Conservation (phyloP, 2,113 vertebrate genomes). For the Tachysurus fulvidraco region DNA sequence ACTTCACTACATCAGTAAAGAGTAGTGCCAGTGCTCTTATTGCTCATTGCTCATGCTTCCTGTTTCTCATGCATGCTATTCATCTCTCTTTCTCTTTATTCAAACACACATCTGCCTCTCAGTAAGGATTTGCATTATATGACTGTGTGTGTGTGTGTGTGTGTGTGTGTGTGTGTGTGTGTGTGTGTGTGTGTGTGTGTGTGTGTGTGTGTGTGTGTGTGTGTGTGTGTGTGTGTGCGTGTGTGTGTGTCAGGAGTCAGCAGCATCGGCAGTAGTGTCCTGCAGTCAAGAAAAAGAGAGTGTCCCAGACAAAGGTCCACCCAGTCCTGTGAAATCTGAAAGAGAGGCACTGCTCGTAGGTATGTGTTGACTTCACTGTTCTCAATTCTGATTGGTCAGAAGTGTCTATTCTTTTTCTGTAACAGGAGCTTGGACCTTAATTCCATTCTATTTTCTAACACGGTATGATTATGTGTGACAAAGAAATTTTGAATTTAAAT, state of each 20-base stretch:
- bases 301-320: slow-evolving; percentile 75
- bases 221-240: too few relatives aligned
- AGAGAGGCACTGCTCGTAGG: slow-evolving; percentile 90
- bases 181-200: slow-evolving; percentile 48
- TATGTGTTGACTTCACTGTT: slow-evolving; percentile 53
- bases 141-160: not conserved
- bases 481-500: too few relatives aligned
- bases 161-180: not conserved
- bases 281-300: slow-evolving; percentile 87
- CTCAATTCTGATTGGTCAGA: not conserved
- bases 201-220: too few relatives aligned
- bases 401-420: not conserved
- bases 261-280: slow-evolving; percentile 73
- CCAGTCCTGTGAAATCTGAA: slow-evolving; percentile 84
- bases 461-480: too few relatives aligned
- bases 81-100: not conserved
- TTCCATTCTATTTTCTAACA: not conserved
- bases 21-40: slow-evolving; percentile 47
- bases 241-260: slow-evolving; percentile 65
- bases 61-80: not conserved
- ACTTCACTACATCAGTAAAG: slow-evolving; percentile 38
- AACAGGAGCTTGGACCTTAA: not conserved
- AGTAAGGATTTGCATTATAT: not conserved
- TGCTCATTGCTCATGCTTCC: not conserved
- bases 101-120: not conserved